Conservation (phyloP, 2,113 vertebrate genomes). For the Plestiodon gilberti region DNA sequence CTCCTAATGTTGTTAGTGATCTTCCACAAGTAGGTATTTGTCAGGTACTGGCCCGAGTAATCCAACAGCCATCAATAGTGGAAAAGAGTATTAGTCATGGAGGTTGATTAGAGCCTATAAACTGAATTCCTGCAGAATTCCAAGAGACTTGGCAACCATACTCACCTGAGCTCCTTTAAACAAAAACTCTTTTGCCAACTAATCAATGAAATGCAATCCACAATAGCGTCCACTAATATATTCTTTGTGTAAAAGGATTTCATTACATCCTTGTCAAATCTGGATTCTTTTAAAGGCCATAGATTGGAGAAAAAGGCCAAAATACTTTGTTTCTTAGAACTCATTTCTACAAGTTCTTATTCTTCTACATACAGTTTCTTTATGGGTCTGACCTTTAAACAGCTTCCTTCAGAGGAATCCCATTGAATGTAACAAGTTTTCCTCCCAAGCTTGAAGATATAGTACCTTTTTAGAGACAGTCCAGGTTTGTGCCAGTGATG, state of each 20-base stretch:
- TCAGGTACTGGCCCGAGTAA: not conserved
- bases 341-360: not conserved
- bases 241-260: constrained; percentile 35
- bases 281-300: constrained; percentile 12
- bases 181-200: constrained; percentile 22
- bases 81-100: constrained; percentile 16
- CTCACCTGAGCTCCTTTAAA: constrained; percentile 14
- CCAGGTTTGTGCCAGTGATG: not conserved
- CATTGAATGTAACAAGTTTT: not conserved
- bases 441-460: not conserved
- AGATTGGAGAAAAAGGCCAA: not conserved
- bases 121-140: constrained; percentile 14
- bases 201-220: constrained; percentile 21
- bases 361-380: not conserved
- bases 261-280: constrained; percentile 16
- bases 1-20: not conserved
- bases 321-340: not conserved
- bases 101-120: constrained; percentile 29
- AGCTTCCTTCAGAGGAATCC: not conserved
- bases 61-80: constrained; percentile 9
- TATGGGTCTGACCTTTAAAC: not conserved
- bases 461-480: not conserved
- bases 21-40: constrained; percentile 19
- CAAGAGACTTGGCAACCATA: not conserved
- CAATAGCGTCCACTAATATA: constrained; percentile 8